Evolutionary conservation across 2,888 invertebrate species (phyloP).

Genomic region (Lordiphosa fenestrarum): DNA sequence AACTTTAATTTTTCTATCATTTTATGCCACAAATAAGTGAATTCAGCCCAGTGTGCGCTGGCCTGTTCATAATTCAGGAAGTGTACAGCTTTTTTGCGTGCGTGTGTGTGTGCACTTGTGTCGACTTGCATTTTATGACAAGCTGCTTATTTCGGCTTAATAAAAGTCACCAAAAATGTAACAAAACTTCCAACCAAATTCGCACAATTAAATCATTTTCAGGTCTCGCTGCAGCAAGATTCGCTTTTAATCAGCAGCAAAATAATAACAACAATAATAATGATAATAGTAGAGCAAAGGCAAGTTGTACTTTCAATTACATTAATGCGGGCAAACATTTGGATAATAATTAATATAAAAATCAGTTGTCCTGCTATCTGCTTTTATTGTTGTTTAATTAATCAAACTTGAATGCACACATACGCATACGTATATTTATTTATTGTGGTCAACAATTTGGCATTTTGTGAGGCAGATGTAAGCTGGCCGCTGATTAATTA

Average conservation of each 20-base stretch:
- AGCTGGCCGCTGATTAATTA: conserved; percentile 62
- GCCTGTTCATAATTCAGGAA: conserved; percentile 68
- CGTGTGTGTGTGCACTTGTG: neutral
- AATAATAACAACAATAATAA: conserved; percentile 21
- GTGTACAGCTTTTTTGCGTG: conserved; percentile 58
- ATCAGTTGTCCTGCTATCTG: conserved; percentile 45
- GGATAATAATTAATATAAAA: conserved; percentile 62
- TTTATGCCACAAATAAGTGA: neutral
- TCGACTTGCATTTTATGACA: conserved; percentile 62
- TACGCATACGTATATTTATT: conserved; percentile 13
- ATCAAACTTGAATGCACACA: conserved; percentile 40
- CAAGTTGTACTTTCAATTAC: conserved; percentile 16
- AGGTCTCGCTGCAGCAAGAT: neutral
- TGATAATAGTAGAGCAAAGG: conserved; percentile 12
- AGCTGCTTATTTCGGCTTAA: conserved; percentile 54
- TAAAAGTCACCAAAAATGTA: conserved; percentile 55
- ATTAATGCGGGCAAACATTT: conserved; percentile 46
- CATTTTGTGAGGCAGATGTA: conserved; percentile 6
- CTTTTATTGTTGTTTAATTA: conserved; percentile 56
- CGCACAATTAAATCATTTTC: conserved; percentile 15
- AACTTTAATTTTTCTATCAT: neutral
- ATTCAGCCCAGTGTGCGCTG: neutral
- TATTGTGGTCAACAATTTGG: conserved; percentile 32
- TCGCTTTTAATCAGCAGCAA: conserved; percentile 52
- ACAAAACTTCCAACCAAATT: conserved; percentile 7